Percentiles rank a stretch among this genome's conserved stretches.
These are phyloP conservation scores for Drosophila baimaii DNA, from an alignment of 1,140 invertebrate species.

Conservation along the genomic window DNA sequence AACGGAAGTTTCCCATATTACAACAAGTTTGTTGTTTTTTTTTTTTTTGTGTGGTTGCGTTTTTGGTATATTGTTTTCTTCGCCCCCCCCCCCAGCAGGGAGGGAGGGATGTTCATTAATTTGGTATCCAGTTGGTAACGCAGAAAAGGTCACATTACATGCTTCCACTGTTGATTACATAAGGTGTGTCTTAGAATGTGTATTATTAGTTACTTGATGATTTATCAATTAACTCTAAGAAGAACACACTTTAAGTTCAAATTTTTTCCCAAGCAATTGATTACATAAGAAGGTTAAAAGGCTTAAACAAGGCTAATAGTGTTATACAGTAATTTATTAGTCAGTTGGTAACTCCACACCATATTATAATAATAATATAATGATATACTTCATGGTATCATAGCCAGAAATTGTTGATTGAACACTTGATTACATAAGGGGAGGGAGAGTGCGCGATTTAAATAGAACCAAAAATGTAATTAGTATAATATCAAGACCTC, in stretches of 20 bases:
- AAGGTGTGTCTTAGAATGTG: background rate
- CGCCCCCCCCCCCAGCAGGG: background rate
- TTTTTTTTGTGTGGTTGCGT: constrained; percentile 4
- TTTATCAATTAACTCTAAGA: background rate
- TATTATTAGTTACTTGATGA: background rate
- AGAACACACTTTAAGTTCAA: background rate
- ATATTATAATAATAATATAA: too few species aligned
- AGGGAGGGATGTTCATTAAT: background rate
- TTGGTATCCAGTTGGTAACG: background rate
- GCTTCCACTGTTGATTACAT: background rate
- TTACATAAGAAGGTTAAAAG: background rate
- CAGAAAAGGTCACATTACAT: too few species aligned
- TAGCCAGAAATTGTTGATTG: too few species aligned
- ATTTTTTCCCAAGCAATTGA: background rate
- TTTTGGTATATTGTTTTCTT: constrained; percentile 19
- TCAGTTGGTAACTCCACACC: too few species aligned
- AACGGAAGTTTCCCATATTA: constrained; percentile 51
- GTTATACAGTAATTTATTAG: background rate
- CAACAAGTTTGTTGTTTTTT: constrained; percentile 34
- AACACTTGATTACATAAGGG: too few species aligned
- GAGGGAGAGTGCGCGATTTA: too few species aligned
- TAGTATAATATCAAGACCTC: background rate
- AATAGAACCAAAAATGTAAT: too few species aligned
- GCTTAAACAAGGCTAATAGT: too few species aligned
- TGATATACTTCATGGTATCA: too few species aligned